Evolutionary conservation across 1,140 invertebrate genomes (phyloP).

Genomic region (Orius insidiosus): DNA sequence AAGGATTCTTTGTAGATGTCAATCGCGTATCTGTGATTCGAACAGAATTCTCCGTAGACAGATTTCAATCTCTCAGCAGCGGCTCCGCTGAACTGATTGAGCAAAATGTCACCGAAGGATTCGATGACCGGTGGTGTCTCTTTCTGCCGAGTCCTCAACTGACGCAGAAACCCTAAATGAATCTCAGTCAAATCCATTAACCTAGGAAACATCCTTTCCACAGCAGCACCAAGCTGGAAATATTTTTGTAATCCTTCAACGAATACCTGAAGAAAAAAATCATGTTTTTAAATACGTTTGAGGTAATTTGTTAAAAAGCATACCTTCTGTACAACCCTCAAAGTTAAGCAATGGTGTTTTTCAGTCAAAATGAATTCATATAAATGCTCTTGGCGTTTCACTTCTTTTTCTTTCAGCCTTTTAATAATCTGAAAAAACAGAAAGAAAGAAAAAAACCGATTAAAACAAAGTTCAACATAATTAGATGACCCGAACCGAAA

Average conservation of each 20-base stretch:
- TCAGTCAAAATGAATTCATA: constrained; percentile 92
- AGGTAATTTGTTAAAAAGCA: neutral
- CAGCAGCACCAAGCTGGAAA: constrained; percentile 45
- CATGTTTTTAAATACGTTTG: constrained; percentile 26
- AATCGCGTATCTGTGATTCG: constrained; percentile 62
- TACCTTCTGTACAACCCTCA: constrained; percentile 81
- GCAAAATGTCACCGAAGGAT: constrained; percentile 67
- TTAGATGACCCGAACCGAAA: neutral
- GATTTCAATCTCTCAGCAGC: constrained; percentile 40
- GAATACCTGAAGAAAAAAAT: too few species aligned
- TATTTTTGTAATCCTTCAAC: constrained; percentile 69
- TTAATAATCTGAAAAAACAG: neutral
- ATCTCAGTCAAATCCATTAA: constrained; percentile 70
- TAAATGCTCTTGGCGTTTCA: constrained; percentile 89
- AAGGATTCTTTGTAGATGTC: constrained; percentile 63
- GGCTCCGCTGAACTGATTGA: constrained; percentile 61
- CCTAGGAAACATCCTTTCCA: constrained; percentile 75
- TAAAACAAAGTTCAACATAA: neutral
- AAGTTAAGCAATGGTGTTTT: constrained; percentile 84
- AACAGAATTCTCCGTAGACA: constrained; percentile 83
- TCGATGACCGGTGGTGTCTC: constrained; percentile 50
- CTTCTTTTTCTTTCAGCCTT: constrained; percentile 40
- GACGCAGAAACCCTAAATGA: constrained; percentile 63
- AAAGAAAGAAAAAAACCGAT: constrained; percentile 1
- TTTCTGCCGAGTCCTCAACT: constrained; percentile 58